A percentile compares a stretch with the other conserved stretches of the same genome.
Evolutionary conservation across 2,797 vertebrate species (phyloP).

Genomic region (Pristis pectinata): DNA sequence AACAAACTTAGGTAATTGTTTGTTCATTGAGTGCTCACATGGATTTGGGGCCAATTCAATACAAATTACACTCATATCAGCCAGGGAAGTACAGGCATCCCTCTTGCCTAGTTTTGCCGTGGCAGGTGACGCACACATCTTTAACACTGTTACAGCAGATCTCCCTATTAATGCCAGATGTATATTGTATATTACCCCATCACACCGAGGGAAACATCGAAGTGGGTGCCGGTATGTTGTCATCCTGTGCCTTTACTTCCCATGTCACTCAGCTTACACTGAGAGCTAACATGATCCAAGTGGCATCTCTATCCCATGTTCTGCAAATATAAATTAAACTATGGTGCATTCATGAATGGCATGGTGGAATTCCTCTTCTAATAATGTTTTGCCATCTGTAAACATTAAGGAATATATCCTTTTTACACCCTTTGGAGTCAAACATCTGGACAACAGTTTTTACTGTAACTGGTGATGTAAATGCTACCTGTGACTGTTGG

Average conservation of each 20-base stretch:
- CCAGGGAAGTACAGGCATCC: not conserved
- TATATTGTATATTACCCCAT: not conserved
- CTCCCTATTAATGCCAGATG: not conserved
- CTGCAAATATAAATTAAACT: not conserved
- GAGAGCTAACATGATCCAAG: not conserved
- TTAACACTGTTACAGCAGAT: too few species aligned
- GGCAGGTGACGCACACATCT: not conserved
- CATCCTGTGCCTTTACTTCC: not conserved
- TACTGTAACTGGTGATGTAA: not conserved
- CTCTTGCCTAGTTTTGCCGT: not conserved
- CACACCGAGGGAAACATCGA: not conserved
- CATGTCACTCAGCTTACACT: not conserved
- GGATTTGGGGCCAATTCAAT: not conserved
- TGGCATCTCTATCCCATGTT: not conserved
- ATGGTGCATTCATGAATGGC: not conserved
- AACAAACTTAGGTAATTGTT: not conserved
- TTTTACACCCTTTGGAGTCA: not conserved
- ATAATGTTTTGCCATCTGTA: not conserved
- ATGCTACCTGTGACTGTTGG: not conserved
- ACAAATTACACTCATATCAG: not conserved
- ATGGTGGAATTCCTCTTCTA: not conserved
- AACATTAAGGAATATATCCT: not conserved
- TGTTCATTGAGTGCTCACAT: not conserved
- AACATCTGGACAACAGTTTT: not conserved
- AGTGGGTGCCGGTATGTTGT: not conserved